Conservation (phyloP, 2,113 vertebrate genomes). For the Corythornis madagascariensis region DNA sequence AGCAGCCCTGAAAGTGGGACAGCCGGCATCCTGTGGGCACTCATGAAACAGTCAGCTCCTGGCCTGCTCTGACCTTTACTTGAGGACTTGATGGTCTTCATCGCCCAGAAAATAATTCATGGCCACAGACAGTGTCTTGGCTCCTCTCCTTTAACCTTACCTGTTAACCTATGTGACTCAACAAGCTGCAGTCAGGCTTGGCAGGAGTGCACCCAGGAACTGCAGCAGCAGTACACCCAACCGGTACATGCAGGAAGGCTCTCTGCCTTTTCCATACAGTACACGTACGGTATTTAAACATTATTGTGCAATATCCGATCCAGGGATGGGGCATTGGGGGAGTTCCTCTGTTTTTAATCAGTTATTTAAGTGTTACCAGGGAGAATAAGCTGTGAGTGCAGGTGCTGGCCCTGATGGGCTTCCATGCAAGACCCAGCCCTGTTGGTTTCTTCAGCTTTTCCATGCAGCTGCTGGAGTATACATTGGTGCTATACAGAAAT, state of each 20-base stretch:
- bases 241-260: neutral
- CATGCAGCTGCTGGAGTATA: neutral
- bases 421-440: neutral
- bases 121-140: neutral
- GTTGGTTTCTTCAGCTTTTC: neutral
- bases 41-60: neutral
- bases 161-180: neutral
- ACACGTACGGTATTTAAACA: constrained; percentile 11
- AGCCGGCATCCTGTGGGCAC: neutral
- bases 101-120: neutral
- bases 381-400: neutral
- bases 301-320: constrained; percentile 72
- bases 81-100: neutral
- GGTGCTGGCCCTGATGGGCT: constrained; percentile 15
- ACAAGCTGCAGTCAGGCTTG: neutral
- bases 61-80: neutral
- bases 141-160: neutral
- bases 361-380: constrained; percentile 29
- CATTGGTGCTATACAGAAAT: constrained; percentile 43
- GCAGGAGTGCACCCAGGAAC: neutral
- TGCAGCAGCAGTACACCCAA: neutral
- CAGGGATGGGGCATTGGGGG: neutral
- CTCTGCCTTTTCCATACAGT: constrained; percentile 3
- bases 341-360: neutral
- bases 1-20: constrained; percentile 37